Evolutionary conservation across 2,888 invertebrate genomes (phyloP), one percentile per base, ranked within the genome.

Genomic region (Andrena bicolor): DNA sequence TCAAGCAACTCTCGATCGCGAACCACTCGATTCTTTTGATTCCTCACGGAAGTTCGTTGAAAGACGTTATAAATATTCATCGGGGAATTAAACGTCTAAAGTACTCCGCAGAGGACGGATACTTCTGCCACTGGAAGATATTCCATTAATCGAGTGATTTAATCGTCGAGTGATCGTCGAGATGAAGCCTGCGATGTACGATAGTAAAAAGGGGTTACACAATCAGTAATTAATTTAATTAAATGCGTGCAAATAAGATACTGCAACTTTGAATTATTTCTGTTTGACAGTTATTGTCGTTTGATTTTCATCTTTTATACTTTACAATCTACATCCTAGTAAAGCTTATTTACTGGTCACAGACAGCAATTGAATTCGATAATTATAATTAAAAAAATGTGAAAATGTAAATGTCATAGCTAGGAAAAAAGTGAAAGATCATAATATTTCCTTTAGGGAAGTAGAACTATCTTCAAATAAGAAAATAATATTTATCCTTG

Each of bases 11-110:
- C 28, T 60, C n/a, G 10, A 30, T 16, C 4, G 32, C 32, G 60
- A 60, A 51, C 60, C 35, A n/a, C 35, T 66, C 23, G 61, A n/a
- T 63, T 70, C 63, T 56, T 70, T 70, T 13, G 23, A 56, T 23
- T 70, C 23, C 1, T 5, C 16, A 23, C 41, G 16, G 10, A 30
- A 61, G 66, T 28, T 64, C 28, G n/a, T 74, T 20, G 48, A 49
- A 58, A 26, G 76, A 48, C 48, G 41, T 56, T 53, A 76, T 76
- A 76, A 76, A 76, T 76, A 76, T 76, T 76, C 76, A 76, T 76
- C 63, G 23, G 2, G 32, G 61, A 68, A 75, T 49, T 74, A 61
- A 75, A 32, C 16, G 32, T 75, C 35, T 51, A 26, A 51, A 60
- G 26, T 35, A 51, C 51, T 75, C 60, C 35, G 30, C 28, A 10